These are phyloP conservation scores for Drosophila paranaensis DNA, from an alignment of 2,888 invertebrate species.

Conservation along the genomic window DNA sequence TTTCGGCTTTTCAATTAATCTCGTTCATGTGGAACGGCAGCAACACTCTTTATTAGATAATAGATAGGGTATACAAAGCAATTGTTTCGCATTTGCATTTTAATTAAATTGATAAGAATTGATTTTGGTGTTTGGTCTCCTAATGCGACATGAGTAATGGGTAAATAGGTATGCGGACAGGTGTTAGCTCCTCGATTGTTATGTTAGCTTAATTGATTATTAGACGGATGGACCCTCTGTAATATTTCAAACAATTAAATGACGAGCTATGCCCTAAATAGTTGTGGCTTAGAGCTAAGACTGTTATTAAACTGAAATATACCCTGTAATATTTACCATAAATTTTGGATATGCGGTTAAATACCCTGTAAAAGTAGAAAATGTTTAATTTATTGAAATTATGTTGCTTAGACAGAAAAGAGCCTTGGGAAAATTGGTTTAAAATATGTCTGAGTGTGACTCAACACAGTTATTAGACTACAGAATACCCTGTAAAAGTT, in stretches of 20 bases:
- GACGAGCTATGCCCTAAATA: background rate
- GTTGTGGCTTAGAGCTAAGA: background rate
- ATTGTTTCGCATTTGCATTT: slow-evolving; percentile 4
- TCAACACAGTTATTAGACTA: background rate
- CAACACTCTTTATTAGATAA: slow-evolving; percentile 16
- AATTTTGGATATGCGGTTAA: background rate
- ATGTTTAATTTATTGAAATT: too few species aligned
- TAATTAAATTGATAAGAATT: slow-evolving; percentile 10
- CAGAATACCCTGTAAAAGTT: too few species aligned
- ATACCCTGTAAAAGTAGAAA: background rate
- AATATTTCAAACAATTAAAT: background rate
- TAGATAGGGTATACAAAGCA: slow-evolving; percentile 1
- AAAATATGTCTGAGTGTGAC: background rate
- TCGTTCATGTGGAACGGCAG: slow-evolving; percentile 52
- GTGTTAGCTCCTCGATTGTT: slow-evolving; percentile 7
- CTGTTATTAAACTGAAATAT: background rate
- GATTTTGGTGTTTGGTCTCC: background rate
- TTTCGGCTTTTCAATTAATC: slow-evolving; percentile 25
- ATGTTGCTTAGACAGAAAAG: too few species aligned
- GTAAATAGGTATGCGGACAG: slow-evolving; percentile 3
- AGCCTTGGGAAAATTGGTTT: too few species aligned
- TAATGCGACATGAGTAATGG: background rate
- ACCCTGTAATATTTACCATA: background rate
- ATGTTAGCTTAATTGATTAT: background rate
- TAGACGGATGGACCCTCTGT: background rate